Percentiles rank a stretch among this genome's conserved stretches.
These are phyloP conservation scores for Lymantria monacha DNA, from an alignment of 2,888 invertebrate genomes.

Conservation along the genomic window DNA sequence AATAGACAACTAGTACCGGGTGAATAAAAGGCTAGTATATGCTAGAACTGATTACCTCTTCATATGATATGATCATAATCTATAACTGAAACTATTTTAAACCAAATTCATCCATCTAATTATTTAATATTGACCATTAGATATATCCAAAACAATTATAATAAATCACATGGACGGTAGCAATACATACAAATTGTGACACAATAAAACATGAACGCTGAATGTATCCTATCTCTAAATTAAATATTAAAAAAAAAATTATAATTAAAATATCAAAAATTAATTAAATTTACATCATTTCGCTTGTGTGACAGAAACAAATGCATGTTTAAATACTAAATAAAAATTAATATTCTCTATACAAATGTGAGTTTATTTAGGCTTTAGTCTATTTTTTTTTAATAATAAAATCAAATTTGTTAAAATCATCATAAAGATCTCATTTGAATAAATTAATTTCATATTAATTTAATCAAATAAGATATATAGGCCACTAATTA, in stretches of 20 bases:
- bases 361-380: constrained; percentile 18
- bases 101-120: too few relatives aligned
- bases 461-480: background rate
- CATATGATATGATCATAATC: too few relatives aligned
- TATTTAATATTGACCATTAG: background rate
- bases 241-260: background rate
- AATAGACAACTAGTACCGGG: too few relatives aligned
- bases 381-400: background rate
- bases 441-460: background rate
- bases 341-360: constrained; percentile 32
- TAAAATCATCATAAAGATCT: background rate
- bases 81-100: too few relatives aligned
- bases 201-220: background rate
- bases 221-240: background rate
- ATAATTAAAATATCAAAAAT: constrained; percentile 14
- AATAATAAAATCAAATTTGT: background rate
- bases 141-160: background rate
- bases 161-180: background rate
- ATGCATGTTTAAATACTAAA: constrained; percentile 46
- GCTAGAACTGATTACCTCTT: too few relatives aligned
- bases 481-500: too few relatives aligned
- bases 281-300: constrained; percentile 33
- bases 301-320: constrained; percentile 37
- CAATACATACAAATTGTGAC: background rate
- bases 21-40: too few relatives aligned